phyloP scores from a whole-genome alignment of 2,797 vertebrate genomes.

The Huso huso region DNA sequence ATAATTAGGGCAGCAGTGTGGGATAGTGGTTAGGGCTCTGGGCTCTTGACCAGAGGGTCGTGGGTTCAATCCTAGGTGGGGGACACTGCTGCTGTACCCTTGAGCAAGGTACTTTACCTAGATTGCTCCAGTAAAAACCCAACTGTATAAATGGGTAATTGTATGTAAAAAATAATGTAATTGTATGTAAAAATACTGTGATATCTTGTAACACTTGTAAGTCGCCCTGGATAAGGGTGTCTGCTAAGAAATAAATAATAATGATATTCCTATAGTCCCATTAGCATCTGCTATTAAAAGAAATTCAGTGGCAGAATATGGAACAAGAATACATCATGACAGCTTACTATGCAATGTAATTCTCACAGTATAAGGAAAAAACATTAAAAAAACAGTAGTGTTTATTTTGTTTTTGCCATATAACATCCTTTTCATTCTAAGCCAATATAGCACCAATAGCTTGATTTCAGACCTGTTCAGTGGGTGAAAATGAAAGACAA shows the following conservation, averaged over 20 bases:
- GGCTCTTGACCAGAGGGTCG: no score
- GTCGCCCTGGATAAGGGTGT: no score
- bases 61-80: no score
- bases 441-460: neutral
- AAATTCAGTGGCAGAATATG: slow-evolving; percentile 11
- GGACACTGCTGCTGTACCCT: no score
- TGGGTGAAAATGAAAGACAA: neutral
- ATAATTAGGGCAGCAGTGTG: neutral
- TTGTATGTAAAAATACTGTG: no score
- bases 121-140: no score
- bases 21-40: no score
- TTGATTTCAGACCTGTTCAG: neutral
- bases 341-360: neutral
- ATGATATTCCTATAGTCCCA: slow-evolving; percentile 1
- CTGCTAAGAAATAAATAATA: no score
- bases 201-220: no score
- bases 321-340: neutral
- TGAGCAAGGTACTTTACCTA: no score
- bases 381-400: neutral
- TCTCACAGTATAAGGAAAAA: neutral
- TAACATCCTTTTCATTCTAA: neutral
- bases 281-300: slow-evolving; percentile 23
- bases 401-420: neutral
- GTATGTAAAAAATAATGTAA: no score
- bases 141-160: no score